Base-by-base conservation (phyloP, 2,888 invertebrate species). In the Apotomis capreana region DNA sequence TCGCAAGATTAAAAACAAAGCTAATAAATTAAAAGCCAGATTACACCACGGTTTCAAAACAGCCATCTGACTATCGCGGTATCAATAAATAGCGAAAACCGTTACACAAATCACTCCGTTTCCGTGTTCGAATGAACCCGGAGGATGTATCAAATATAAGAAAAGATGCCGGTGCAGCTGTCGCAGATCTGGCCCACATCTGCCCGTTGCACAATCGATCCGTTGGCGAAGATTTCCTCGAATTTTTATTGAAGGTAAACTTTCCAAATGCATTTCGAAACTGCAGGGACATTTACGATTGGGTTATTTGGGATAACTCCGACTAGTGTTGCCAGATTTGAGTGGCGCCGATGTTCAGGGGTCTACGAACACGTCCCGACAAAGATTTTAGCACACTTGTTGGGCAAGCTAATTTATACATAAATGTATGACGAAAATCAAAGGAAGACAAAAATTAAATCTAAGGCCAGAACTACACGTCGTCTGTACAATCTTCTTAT, bases 231-330 rank as follows among this genome's bases (percentile, higher is more conserved):
- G 73, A 76, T 81, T 80, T 78, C 75, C 68, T 74, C 78, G 73
- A 79, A 79, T 78, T 81, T 82, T 78, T 79, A 80, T 68, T 62
- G 62, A 68, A 68, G 67, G 68, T 62, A 68, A 68, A 52, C 57
- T 6, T 62, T 51, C 60, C 49, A 79, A 77, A 80, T 78, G 72
- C 72, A 79, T 81, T 80, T 82, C 81, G 84, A 81, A 84, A 85
- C 81, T 80, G 81, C 82, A 85, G 87, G 80, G 87, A 86, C 87
- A 89, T 88, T 85, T 81, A 87, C 86, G 85, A 85, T 86, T 68
- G 76, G 77, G 84, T 83, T 86, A 88, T 89, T 86, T 84, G 83
- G 84, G 87, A 84, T 86, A 80, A 72, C 70, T 82, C 81, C 26
- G 26, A 26, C 1, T 26, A 26, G 26, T 26, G 26, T 26, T 26